Percentiles rank a stretch among this genome's conserved stretches.
These are phyloP conservation scores for Naso thynnoides DNA, from an alignment of 2,797 vertebrate species.

Conservation along the genomic window DNA sequence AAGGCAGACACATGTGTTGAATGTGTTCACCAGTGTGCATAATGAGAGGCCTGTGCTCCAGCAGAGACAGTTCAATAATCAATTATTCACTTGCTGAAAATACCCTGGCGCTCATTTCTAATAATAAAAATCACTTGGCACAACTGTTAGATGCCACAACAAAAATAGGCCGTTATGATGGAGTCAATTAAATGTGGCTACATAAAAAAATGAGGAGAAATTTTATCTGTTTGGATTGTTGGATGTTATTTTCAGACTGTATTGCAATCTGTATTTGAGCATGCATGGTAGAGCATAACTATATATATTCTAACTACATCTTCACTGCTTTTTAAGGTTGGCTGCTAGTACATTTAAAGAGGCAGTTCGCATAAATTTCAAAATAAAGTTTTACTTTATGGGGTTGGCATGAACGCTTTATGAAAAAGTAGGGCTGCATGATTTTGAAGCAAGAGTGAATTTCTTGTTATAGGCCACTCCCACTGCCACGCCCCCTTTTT, in stretches of 20 bases:
- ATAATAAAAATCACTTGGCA: conserved; percentile 42
- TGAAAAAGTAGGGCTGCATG: no score
- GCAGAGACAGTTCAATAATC: conserved; percentile 58
- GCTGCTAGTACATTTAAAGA: conserved; percentile 2
- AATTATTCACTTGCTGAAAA: conserved; percentile 66
- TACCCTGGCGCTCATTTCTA: conserved; percentile 31
- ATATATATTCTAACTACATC: neutral
- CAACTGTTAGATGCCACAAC: neutral
- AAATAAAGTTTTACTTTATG: no score
- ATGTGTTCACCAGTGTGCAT: conserved; percentile 44
- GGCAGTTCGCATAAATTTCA: neutral
- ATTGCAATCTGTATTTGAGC: neutral
- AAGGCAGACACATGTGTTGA: conserved; percentile 20
- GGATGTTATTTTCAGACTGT: conserved; percentile 11
- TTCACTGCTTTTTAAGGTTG: no score
- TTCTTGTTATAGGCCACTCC: no score
- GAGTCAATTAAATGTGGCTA: neutral
- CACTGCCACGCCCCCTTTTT: no score
- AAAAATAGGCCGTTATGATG: neutral
- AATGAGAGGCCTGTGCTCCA: conserved; percentile 53
- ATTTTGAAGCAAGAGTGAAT: no score
- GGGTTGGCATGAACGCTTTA: no score
- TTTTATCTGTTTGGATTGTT: neutral
- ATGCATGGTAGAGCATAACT: neutral
- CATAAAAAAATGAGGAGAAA: neutral